phyloP scores from a whole-genome alignment of 1,140 invertebrate genomes.

The Triops longicaudatus region DNA sequence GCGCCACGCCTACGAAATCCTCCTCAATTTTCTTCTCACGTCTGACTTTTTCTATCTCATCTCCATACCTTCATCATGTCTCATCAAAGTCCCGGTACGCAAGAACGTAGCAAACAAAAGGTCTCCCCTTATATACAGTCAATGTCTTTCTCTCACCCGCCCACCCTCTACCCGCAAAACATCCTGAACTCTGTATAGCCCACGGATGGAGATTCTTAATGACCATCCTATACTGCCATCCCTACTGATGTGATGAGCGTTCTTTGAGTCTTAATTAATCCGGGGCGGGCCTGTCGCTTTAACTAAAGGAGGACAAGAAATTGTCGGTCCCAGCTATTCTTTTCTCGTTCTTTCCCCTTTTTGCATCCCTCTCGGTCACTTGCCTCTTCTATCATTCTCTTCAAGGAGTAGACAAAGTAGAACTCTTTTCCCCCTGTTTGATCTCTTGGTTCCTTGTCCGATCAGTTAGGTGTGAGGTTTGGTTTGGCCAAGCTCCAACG shows the following conservation, averaged over 20 bases:
- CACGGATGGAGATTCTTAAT: not conserved
- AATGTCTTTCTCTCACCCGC: not conserved
- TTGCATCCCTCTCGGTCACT: too few relatives aligned
- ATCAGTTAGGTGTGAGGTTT: slow-evolving; percentile 12
- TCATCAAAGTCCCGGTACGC: not conserved
- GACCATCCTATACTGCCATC: not conserved
- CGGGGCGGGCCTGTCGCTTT: not conserved
- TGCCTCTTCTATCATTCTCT: too few relatives aligned
- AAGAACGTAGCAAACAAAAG: not conserved
- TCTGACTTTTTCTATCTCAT: not conserved
- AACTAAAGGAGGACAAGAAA: not conserved
- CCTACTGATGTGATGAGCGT: slow-evolving; percentile 5
- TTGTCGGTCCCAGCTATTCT: not conserved
- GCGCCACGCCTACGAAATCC: too few relatives aligned
- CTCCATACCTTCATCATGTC: not conserved
- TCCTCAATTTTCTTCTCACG: too few relatives aligned
- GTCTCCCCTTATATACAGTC: not conserved
- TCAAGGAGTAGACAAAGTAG: too few relatives aligned
- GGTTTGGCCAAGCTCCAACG: not conserved
- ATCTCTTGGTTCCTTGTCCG: not conserved
- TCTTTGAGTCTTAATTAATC: not conserved
- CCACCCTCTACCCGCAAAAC: not conserved
- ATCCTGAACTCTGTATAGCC: not conserved
- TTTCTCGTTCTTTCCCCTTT: not conserved
- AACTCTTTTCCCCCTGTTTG: not conserved